These are phyloP conservation scores for Notechis scutatus DNA, from an alignment of 2,113 vertebrate genomes.

Conservation along the genomic window DNA sequence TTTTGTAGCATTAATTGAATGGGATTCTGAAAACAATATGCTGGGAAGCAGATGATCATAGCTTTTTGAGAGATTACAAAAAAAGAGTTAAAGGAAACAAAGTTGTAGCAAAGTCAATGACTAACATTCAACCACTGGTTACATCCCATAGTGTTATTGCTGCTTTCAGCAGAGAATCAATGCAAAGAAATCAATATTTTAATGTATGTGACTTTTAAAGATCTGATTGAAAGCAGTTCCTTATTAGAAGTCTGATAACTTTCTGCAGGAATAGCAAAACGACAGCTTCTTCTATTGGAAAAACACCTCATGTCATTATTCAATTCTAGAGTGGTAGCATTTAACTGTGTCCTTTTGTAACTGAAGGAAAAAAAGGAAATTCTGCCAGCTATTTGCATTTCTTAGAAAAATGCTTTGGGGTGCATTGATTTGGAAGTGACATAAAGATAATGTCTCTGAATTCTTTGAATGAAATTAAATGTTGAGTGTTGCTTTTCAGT, in stretches of 20 bases:
- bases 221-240: neutral
- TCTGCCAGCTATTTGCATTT: neutral
- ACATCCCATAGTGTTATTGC: neutral
- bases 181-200: neutral
- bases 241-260: neutral
- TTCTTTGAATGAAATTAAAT: neutral
- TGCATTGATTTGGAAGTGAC: neutral
- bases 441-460: neutral
- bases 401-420: neutral
- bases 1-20: neutral
- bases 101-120: neutral
- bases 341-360: neutral
- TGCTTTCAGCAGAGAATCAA: neutral
- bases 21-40: neutral
- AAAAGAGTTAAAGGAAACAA: neutral
- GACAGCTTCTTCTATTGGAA: neutral
- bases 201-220: constrained; percentile 2
- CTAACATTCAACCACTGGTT: neutral
- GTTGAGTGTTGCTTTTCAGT: neutral
- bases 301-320: neutral
- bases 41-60: neutral
- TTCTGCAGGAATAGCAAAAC: neutral
- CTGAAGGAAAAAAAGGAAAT: neutral
- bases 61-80: neutral
- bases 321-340: neutral